These are phyloP conservation scores for Chalcosyrphus nemorum DNA, from an alignment of 2,888 invertebrate genomes.

Conservation along the genomic window DNA sequence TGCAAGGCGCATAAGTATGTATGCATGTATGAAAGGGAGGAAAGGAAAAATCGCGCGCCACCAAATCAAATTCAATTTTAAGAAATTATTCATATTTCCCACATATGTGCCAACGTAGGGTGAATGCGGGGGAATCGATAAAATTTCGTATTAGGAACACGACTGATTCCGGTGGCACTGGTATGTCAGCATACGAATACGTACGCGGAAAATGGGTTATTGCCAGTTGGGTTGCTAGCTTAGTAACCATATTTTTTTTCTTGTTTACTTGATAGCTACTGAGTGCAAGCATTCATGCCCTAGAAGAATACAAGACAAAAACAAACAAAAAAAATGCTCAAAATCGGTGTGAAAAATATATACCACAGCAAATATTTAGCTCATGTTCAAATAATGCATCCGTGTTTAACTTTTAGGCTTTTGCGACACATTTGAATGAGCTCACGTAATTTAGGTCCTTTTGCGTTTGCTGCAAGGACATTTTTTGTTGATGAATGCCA, in stretches of 20 bases:
- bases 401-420: conserved; percentile 52
- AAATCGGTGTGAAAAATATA: conserved; percentile 40
- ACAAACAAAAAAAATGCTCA: conserved; percentile 16
- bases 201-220: conserved; percentile 57
- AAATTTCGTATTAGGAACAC: conserved; percentile 67
- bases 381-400: conserved; percentile 65
- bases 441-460: conserved; percentile 44
- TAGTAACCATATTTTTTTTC: conserved; percentile 22
- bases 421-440: conserved; percentile 23
- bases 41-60: conserved; percentile 35
- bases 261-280: conserved; percentile 5
- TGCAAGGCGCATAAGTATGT: conserved; percentile 30
- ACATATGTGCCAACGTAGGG: conserved; percentile 50
- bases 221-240: conserved; percentile 58
- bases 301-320: conserved; percentile 13
- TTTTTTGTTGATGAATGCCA: conserved; percentile 59
- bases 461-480: conserved; percentile 56
- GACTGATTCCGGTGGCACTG: conserved; percentile 53
- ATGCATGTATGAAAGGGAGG: too few species aligned
- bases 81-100: conserved; percentile 66
- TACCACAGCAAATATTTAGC: conserved; percentile 62
- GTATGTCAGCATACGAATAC: conserved; percentile 41
- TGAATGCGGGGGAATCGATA: conserved; percentile 56
- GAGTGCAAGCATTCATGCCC: conserved; percentile 29
- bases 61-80: conserved; percentile 67